phyloP scores from a whole-genome alignment of 2,113 vertebrate genomes.

The Leptobrachium ailaonicum region DNA sequence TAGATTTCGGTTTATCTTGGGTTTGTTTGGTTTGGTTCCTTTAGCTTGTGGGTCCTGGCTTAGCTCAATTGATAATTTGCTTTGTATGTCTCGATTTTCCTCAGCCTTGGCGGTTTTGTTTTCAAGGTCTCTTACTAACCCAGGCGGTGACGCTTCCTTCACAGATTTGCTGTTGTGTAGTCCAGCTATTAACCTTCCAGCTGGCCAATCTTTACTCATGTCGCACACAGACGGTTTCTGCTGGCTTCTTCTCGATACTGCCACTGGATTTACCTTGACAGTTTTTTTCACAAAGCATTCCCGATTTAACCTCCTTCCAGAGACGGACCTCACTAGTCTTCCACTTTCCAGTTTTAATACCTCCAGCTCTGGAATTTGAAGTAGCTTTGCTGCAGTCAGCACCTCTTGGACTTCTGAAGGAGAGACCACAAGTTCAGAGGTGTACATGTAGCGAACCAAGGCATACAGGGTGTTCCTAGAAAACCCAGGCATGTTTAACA shows the following conservation, averaged over 20 bases:
- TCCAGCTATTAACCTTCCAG: too few relatives aligned
- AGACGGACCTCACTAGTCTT: slow-evolving; percentile 10
- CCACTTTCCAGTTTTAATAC: slow-evolving; percentile 15
- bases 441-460: slow-evolving; percentile 41
- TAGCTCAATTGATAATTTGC: too few relatives aligned
- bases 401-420: slow-evolving; percentile 19
- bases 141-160: too few relatives aligned
- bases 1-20: too few relatives aligned
- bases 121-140: too few relatives aligned
- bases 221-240: neutral
- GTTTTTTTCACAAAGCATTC: slow-evolving; percentile 2
- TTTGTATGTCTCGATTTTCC: too few relatives aligned
- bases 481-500: slow-evolving; percentile 1
- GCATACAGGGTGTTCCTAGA: slow-evolving; percentile 5
- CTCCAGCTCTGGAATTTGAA: slow-evolving; percentile 27
- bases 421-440: slow-evolving; percentile 20
- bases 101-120: too few relatives aligned
- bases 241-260: neutral
- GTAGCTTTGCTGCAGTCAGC: slow-evolving; percentile 5
- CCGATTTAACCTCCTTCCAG: slow-evolving; percentile 20
- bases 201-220: neutral
- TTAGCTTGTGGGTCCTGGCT: too few relatives aligned
- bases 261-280: neutral
- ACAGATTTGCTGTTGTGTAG: too few relatives aligned
- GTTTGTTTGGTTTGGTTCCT: too few relatives aligned